A percentile compares a stretch with the other conserved stretches of the same genome.
Evolutionary conservation across 2,113 vertebrate genomes (phyloP).

Genomic region (Neomonachus schauinslandi): DNA sequence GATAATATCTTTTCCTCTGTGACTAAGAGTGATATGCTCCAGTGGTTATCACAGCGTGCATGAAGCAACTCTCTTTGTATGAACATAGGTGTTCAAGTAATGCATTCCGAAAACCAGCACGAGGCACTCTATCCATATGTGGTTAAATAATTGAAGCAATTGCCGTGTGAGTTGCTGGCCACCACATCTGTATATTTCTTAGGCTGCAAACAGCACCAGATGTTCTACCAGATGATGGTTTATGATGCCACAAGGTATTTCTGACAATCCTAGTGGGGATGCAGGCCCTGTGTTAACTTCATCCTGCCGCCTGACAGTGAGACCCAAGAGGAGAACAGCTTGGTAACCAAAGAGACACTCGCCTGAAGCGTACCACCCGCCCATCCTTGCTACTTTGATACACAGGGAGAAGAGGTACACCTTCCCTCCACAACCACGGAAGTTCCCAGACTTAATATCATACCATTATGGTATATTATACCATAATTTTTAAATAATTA

Average conservation of each 20-base stretch:
- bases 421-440: background rate
- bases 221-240: constrained; percentile 56
- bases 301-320: background rate
- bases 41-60: constrained; percentile 5
- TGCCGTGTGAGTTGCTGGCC: constrained; percentile 20
- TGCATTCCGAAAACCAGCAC: background rate
- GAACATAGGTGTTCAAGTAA: constrained; percentile 23
- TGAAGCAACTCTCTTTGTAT: background rate
- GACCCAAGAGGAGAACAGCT: background rate
- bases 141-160: constrained; percentile 47
- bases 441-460: background rate
- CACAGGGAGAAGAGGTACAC: background rate
- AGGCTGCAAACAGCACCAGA: constrained; percentile 18
- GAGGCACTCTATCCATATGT: background rate
- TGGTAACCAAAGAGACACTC: background rate
- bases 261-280: background rate
- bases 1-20: constrained; percentile 62
- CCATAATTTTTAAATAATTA: background rate
- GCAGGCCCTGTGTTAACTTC: background rate
- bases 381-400: accelerated
- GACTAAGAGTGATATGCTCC: constrained; percentile 49
- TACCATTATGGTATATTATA: background rate
- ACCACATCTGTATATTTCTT: constrained; percentile 52
- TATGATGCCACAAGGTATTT: constrained; percentile 47
- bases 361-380: background rate